Base-by-base conservation (phyloP, 1,140 invertebrate genomes). In the Tyrophagus putrescentiae region DNA sequence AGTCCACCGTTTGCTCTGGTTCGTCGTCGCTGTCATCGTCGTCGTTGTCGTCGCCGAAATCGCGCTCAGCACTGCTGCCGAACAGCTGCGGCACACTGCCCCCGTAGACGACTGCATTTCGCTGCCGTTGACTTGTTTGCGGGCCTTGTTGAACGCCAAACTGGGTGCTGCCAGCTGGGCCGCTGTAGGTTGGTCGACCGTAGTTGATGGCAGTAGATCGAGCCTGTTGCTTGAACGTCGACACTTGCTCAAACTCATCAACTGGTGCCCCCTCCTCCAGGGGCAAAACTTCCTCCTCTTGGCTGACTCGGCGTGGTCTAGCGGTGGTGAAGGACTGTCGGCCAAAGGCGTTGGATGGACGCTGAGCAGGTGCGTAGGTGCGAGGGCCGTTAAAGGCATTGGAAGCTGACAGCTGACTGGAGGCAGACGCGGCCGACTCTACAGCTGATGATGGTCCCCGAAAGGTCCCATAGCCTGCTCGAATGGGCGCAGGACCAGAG, bases 21-120 rank as follows among this genome's bases (percentile, higher is more conserved):
- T n/a, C n/a, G n/a, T n/a, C n/a, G n/a, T n/a, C n/a, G n/a, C n/a
- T n/a, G n/a, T n/a, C n/a, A n/a, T n/a, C n/a, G n/a, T n/a, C n/a
- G n/a, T n/a, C n/a, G n/a, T n/a, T n/a, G n/a, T n/a, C n/a, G n/a
- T n/a, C n/a, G n/a, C n/a, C n/a, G n/a, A n/a, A n/a, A n/a, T n/a
- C n/a, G n/a, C n/a, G n/a, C n/a, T n/a, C n/a, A n/a, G n/a, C n/a
- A n/a, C n/a, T n/a, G n/a, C n/a, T n/a, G n/a, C n/a, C n/a, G 16
- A 48, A 52, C 13, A 52, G 13, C 18, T n/a, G n/a, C 18, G 42
- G 48, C 48, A n/a, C n/a, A 52, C n/a, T 48, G n/a, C n/a, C 48
- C 13, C n/a, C n/a, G 36, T 27, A 48, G 36, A 48, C 48, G 13
- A 18, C 48, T 21, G 36, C 36, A 39, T 39, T 39, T 39, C 36